Evolutionary conservation across 2,888 invertebrate species (phyloP).

Genomic region (Acheta domesticus): DNA sequence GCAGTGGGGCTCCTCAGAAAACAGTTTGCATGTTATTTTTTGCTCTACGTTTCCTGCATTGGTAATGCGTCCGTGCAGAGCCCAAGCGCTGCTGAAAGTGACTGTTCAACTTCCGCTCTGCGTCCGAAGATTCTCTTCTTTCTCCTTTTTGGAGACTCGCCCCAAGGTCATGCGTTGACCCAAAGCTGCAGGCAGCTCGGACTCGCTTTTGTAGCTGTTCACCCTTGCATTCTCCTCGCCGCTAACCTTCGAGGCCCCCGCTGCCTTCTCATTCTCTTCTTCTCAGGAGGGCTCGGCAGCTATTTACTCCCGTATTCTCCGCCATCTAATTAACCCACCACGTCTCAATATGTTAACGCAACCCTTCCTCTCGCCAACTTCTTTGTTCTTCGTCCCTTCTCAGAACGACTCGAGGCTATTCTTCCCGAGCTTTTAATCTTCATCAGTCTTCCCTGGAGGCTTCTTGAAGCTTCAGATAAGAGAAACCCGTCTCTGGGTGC

Average conservation of each 20-base stretch:
- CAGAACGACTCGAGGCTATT: background rate
- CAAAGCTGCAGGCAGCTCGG: background rate
- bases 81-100: too few relatives aligned
- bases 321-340: background rate
- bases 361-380: background rate
- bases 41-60: too few relatives aligned
- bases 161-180: background rate
- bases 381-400: background rate
- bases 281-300: background rate
- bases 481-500: too few relatives aligned
- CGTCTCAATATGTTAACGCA: constrained; percentile 8
- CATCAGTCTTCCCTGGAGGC: background rate
- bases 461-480: too few relatives aligned
- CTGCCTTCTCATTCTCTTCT: background rate
- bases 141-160: constrained; percentile 5
- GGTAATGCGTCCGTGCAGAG: too few relatives aligned
- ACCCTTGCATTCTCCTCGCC: background rate
- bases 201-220: background rate
- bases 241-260: background rate
- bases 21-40: too few relatives aligned
- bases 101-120: too few relatives aligned
- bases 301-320: background rate
- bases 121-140: background rate
- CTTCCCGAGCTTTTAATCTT: background rate
- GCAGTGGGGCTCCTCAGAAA: too few relatives aligned